These are phyloP conservation scores for Magallana angulata DNA, from an alignment of 1,140 invertebrate genomes.

Conservation along the genomic window DNA sequence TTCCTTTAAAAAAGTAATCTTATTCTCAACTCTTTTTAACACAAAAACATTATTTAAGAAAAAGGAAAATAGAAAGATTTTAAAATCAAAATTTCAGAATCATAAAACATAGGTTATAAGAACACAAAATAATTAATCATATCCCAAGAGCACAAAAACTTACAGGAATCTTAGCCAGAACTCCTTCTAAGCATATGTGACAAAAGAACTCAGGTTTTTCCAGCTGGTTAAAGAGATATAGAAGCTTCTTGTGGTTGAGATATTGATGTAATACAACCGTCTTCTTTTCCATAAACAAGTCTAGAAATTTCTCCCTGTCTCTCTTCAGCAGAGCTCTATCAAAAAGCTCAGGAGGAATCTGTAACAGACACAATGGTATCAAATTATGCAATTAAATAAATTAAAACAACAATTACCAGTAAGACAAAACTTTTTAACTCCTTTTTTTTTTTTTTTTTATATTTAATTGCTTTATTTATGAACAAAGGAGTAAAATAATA, in stretches of 20 bases:
- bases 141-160: constrained; percentile 21
- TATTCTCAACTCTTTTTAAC: too few species aligned
- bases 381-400: too few species aligned
- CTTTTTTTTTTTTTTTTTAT: too few species aligned
- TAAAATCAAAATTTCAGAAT: neutral
- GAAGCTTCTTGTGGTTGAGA: constrained; percentile 72
- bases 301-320: constrained; percentile 79
- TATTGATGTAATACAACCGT: constrained; percentile 76
- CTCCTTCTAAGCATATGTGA: constrained; percentile 75
- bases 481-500: too few species aligned
- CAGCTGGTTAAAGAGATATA: constrained; percentile 73
- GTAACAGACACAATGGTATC: neutral
- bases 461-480: too few species aligned
- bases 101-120: neutral
- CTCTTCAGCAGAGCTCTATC: constrained; percentile 75
- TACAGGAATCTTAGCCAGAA: constrained; percentile 71
- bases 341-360: constrained; percentile 78
- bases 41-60: neutral
- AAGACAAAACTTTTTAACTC: too few species aligned
- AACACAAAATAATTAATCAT: neutral
- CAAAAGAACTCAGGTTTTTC: constrained; percentile 78
- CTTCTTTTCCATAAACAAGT: constrained; percentile 77
- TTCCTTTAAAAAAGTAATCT: too few species aligned
- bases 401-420: too few species aligned
- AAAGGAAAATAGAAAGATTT: neutral